Conservation (phyloP, 2,888 invertebrate species). For the Saturnia pavonia region DNA sequence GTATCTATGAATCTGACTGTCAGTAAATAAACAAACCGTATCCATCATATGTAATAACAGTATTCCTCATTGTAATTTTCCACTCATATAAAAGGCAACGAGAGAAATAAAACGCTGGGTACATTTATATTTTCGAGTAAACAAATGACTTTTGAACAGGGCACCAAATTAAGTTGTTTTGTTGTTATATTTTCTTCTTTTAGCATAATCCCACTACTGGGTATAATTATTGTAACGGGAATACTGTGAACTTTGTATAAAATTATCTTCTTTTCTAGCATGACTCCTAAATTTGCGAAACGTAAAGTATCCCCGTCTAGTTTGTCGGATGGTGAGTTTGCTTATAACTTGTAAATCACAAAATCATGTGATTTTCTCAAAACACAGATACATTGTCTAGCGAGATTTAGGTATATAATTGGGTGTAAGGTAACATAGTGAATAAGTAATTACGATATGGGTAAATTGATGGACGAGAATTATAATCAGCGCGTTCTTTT, state of each 20-base stretch:
- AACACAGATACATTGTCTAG: too few relatives aligned
- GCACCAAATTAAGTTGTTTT: neutral
- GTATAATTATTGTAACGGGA: neutral
- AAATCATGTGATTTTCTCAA: too few relatives aligned
- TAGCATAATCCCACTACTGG: neutral
- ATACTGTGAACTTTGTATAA: neutral
- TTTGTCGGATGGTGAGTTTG: neutral
- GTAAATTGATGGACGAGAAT: too few relatives aligned
- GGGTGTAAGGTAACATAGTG: neutral
- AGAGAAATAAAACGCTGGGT: neutral
- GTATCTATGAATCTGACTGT: neutral
- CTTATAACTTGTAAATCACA: neutral
- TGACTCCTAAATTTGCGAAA: neutral
- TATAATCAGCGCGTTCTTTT: too few relatives aligned
- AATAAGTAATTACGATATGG: too few relatives aligned
- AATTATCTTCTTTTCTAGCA: neutral
- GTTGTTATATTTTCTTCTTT: neutral
- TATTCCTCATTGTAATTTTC: conserved; percentile 6
- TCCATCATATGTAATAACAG: conserved; percentile 7
- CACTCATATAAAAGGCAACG: conserved; percentile 10
- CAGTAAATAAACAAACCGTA: conserved; percentile 6
- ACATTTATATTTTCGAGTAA: conserved; percentile 6
- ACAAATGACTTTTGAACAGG: conserved; percentile 5
- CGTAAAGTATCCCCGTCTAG: neutral
- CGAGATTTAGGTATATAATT: too few relatives aligned